Evolutionary conservation across 1,140 invertebrate genomes (phyloP).

Genomic region (Euschistus heros): DNA sequence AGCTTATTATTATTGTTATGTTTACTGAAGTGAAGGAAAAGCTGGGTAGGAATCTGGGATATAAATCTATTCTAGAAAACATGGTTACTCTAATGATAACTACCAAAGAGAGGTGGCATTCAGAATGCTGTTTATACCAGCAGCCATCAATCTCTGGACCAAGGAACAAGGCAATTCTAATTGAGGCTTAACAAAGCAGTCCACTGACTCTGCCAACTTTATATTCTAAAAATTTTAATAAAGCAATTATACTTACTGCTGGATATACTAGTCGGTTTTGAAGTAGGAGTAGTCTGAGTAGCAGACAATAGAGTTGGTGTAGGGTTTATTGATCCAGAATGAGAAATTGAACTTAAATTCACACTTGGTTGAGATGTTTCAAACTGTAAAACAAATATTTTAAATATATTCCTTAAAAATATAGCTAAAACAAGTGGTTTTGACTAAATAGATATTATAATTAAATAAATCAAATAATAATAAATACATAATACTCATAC

Average conservation of each 20-base stretch:
- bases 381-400: conserved; percentile 16
- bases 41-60: too few species aligned
- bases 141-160: too few species aligned
- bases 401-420: neutral
- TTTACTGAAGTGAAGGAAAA: too few species aligned
- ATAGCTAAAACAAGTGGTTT: neutral
- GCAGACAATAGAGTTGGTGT: conserved; percentile 20
- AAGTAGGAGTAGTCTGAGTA: conserved; percentile 22
- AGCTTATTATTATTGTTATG: too few species aligned
- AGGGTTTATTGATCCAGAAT: conserved; percentile 16
- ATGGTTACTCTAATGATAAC: too few species aligned
- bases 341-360: conserved; percentile 21
- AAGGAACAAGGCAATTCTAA: too few species aligned
- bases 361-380: conserved; percentile 15
- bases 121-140: too few species aligned
- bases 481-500: neutral
- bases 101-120: too few species aligned
- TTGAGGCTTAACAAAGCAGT: too few species aligned
- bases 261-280: conserved; percentile 19
- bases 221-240: too few species aligned
- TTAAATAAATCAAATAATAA: neutral
- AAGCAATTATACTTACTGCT: conserved; percentile 16
- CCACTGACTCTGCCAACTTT: too few species aligned
- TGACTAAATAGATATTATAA: neutral
- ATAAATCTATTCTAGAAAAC: too few species aligned